Conservation (phyloP, 1,140 invertebrate genomes). For the Cydia splendana region DNA sequence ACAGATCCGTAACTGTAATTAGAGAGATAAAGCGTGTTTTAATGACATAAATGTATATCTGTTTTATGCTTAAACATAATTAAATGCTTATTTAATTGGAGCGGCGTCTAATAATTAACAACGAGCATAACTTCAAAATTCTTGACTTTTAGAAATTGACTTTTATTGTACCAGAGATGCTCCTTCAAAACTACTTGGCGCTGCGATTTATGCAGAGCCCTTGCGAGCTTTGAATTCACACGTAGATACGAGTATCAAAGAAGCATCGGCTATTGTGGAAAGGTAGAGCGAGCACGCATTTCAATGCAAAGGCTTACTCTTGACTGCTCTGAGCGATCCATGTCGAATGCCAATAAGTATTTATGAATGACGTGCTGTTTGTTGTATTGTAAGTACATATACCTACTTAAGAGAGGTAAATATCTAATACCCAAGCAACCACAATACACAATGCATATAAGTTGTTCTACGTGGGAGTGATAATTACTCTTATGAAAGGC, state of each 20-base stretch:
- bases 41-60: background rate
- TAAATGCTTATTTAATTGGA: too few relatives aligned
- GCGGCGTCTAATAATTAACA: too few relatives aligned
- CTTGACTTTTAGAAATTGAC: background rate
- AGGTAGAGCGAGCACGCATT: conserved; percentile 1
- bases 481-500: conserved; percentile 6
- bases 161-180: background rate
- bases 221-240: conserved; percentile 3
- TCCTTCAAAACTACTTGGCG: background rate
- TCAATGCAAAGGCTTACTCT: conserved; percentile 8
- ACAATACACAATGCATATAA: background rate
- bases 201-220: background rate
- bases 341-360: conserved; percentile 6
- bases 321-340: background rate
- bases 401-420: background rate
- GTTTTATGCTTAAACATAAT: too few relatives aligned
- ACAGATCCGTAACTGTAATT: conserved; percentile 1
- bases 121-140: too few relatives aligned
- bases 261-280: background rate
- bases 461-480: background rate
- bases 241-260: conserved; percentile 12
- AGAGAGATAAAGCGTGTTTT: background rate
- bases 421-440: background rate
- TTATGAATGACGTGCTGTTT: background rate
- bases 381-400: background rate